Evolutionary conservation across 2,888 invertebrate genomes (phyloP).

Genomic region (Himalopsyche tibetana): DNA sequence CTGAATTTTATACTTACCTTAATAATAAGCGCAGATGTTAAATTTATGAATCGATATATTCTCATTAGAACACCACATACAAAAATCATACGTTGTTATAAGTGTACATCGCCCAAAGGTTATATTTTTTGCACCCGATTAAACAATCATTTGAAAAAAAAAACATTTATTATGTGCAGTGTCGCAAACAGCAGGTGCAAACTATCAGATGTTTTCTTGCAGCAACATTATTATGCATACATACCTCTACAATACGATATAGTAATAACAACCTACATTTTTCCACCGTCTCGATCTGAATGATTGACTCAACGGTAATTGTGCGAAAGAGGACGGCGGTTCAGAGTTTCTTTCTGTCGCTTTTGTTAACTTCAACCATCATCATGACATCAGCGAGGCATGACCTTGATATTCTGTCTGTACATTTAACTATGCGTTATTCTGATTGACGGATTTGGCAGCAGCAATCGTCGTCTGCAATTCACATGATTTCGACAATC

Average conservation of each 20-base stretch:
- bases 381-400: constrained; percentile 21
- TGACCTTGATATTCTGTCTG: neutral
- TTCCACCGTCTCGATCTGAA: constrained; percentile 6
- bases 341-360: constrained; percentile 3
- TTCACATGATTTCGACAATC: too few relatives aligned
- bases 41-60: too few relatives aligned
- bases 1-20: too few relatives aligned
- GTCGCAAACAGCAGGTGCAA: constrained; percentile 7
- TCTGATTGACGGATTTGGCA: neutral
- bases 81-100: too few relatives aligned
- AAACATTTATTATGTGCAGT: neutral
- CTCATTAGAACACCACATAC: too few relatives aligned
- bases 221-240: neutral
- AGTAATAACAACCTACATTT: neutral
- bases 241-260: constrained; percentile 7
- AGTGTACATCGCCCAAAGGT: neutral
- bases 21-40: too few relatives aligned
- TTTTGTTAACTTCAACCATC: neutral
- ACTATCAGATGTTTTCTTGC: constrained; percentile 8
- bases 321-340: constrained; percentile 10
- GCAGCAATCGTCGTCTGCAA: too few relatives aligned
- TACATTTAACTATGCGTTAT: neutral
- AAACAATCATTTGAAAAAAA: neutral
- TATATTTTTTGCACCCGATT: neutral
- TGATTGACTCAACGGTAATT: neutral